These are phyloP conservation scores for Cyphomyrus plagiostoma DNA, from an alignment of 2,113 vertebrate genomes.

Conservation along the genomic window DNA sequence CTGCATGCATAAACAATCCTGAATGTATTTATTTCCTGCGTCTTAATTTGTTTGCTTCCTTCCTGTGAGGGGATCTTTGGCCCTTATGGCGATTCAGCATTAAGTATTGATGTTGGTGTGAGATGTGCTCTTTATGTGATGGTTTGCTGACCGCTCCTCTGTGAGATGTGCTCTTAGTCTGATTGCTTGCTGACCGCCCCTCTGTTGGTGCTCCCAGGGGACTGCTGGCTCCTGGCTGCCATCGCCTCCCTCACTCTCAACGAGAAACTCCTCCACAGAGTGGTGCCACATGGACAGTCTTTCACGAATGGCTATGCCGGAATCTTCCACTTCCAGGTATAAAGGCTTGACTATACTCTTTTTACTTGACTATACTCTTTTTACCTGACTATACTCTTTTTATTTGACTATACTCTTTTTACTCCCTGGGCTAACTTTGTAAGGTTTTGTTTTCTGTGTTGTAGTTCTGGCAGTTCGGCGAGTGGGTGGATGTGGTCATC, in stretches of 20 bases:
- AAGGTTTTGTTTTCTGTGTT: background rate
- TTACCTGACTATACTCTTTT: too few species aligned
- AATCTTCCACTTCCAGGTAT: slow-evolving; percentile 70
- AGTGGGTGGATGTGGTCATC: slow-evolving; percentile 74
- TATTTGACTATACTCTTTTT: background rate
- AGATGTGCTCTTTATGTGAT: background rate
- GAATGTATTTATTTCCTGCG: background rate
- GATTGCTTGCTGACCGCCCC: background rate
- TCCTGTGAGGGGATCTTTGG: background rate
- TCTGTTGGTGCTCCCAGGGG: slow-evolving; percentile 41
- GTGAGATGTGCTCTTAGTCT: background rate
- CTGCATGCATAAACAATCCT: background rate
- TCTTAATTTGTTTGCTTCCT: background rate
- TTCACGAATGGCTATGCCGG: slow-evolving; percentile 57
- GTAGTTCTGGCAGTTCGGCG: slow-evolving; percentile 65
- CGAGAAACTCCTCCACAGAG: slow-evolving; percentile 42
- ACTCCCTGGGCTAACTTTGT: background rate
- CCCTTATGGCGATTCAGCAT: background rate
- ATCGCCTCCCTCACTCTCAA: slow-evolving; percentile 67
- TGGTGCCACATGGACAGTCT: slow-evolving; percentile 54
- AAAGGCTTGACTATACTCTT: background rate
- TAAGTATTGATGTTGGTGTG: background rate
- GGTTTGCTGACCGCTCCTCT: background rate
- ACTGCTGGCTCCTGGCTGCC: slow-evolving; percentile 70
- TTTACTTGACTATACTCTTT: too few species aligned